These are phyloP conservation scores for Aphis gossypii DNA, from an alignment of 1,140 invertebrate species.

Conservation along the genomic window DNA sequence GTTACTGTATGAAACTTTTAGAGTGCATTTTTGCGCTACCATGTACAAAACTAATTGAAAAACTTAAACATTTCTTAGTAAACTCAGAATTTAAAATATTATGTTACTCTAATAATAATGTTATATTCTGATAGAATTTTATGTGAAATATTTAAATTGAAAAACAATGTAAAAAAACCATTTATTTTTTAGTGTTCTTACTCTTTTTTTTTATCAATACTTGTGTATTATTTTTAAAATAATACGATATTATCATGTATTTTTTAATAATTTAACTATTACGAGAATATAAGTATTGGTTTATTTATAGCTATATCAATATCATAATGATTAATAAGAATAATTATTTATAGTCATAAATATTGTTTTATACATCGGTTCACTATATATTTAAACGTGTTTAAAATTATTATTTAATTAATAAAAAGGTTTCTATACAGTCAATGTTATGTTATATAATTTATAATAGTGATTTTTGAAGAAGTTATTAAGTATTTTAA, in stretches of 20 bases:
- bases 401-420: neutral
- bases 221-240: neutral
- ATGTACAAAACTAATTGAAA: neutral
- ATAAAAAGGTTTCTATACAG: neutral
- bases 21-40: neutral
- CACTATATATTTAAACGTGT: neutral
- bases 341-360: too few species aligned
- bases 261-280: neutral
- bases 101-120: neutral
- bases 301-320: neutral
- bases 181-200: too few species aligned
- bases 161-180: neutral
- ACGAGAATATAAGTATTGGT: neutral
- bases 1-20: neutral
- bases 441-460: neutral
- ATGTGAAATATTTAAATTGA: neutral
- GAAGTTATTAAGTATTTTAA: neutral
- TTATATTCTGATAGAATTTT: neutral
- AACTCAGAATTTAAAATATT: neutral
- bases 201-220: neutral
- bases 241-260: neutral
- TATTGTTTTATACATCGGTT: neutral
- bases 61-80: neutral
- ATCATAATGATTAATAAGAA: neutral
- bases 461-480: neutral